Percentiles rank a stretch among this genome's conserved stretches.
phyloP scores from a whole-genome alignment of 2,797 vertebrate species.

The Aplochiton taeniatus region DNA sequence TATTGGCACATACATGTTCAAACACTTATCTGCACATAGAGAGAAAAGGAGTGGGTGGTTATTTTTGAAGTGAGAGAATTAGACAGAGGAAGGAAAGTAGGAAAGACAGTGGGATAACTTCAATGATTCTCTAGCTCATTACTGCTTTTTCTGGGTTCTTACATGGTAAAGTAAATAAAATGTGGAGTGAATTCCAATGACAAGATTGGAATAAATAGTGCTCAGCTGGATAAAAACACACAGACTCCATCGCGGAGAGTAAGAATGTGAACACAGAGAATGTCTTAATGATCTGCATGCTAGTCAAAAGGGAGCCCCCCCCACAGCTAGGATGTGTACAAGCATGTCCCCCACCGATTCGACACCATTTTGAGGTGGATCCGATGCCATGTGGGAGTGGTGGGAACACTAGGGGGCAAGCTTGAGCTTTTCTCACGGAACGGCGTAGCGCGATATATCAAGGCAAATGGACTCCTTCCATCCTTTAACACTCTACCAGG shows the following conservation, averaged over 20 bases:
- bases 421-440: constrained; percentile 67
- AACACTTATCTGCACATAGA: too few relatives aligned
- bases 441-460: constrained; percentile 35
- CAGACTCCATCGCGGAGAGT: not conserved
- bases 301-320: not conserved
- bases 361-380: constrained; percentile 40
- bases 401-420: constrained; percentile 79
- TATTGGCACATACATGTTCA: too few relatives aligned
- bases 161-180: not conserved
- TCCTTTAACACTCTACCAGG: constrained; percentile 25
- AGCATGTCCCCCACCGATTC: not conserved
- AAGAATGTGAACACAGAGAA: not conserved
- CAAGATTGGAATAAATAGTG: not conserved
- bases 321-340: not conserved
- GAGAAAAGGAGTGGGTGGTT: too few relatives aligned
- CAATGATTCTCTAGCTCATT: too few relatives aligned
- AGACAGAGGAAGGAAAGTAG: too few relatives aligned
- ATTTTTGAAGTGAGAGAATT: too few relatives aligned
- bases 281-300: not conserved
- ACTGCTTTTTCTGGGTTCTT: too few relatives aligned
- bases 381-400: constrained; percentile 40
- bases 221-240: not conserved
- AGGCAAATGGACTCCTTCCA: constrained; percentile 30
- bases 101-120: too few relatives aligned
- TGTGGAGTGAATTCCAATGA: not conserved